A percentile compares a stretch with the other conserved stretches of the same genome.
Evolutionary conservation across 92 coral and sea anemone species (phyloP).

Genomic region (Porites lobata): DNA sequence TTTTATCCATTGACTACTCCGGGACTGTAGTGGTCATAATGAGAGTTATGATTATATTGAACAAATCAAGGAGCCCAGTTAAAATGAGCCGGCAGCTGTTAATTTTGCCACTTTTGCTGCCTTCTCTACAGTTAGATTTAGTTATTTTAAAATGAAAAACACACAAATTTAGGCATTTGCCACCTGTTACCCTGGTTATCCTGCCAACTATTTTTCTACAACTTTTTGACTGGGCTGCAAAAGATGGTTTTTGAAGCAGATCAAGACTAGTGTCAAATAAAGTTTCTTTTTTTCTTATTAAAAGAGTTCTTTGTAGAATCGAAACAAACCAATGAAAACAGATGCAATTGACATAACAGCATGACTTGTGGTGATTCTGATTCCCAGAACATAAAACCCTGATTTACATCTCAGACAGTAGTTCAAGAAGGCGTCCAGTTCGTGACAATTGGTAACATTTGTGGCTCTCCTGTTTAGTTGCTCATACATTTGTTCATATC

Average conservation of each 20-base stretch:
- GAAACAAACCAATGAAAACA: constrained; percentile 69
- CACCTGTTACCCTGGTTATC: too few species aligned
- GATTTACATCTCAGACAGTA: constrained; percentile 72
- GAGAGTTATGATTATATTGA: too few species aligned
- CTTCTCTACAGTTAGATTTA: too few species aligned
- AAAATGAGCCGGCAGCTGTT: too few species aligned
- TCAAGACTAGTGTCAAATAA: neutral
- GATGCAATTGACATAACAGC: constrained; percentile 71
- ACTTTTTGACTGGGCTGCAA: too few species aligned
- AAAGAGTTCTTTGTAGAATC: constrained; percentile 48
- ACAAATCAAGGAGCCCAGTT: too few species aligned
- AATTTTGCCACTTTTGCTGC: too few species aligned
- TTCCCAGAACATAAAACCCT: constrained; percentile 62
- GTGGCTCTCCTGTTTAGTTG: constrained; percentile 29
- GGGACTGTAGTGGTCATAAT: too few species aligned
- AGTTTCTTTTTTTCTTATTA: neutral
- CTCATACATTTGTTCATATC: constrained; percentile 69
- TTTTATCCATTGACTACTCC: too few species aligned
- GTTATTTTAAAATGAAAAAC: too few species aligned
- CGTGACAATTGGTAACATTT: constrained; percentile 43
- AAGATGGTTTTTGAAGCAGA: neutral
- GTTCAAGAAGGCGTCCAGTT: constrained; percentile 68
- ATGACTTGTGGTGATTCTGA: constrained; percentile 56
- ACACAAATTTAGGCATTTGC: too few species aligned
- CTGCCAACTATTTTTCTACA: too few species aligned